Evolutionary conservation across 2,797 vertebrate species (phyloP), one percentile per base, ranked within the genome.

Genomic region (Lophius americanus): DNA sequence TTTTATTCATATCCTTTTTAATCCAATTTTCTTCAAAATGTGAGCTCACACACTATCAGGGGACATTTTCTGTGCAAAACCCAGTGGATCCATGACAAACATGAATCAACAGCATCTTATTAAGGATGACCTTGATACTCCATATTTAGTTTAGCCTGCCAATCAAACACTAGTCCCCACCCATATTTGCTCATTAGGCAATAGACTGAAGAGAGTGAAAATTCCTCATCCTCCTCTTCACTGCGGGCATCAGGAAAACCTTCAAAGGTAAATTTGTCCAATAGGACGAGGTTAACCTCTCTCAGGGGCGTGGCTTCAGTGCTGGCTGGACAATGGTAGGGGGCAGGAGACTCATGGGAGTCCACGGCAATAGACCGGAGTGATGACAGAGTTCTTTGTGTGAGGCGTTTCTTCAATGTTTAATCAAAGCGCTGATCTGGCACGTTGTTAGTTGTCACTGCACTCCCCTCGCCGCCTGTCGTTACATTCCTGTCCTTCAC

Each of bases 361-460:
- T 70, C 61, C 35, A 51, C 59, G 38, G 44, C 63, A 73, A 64
- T 56, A 37, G 12, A 64, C 68, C 35, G 89, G 92, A 63, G 62
- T 59, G 37, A 58, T 39, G 37, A 68, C 76, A 72, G 63, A 37
- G 59, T 57, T 84, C 92, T 95, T 93, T 94, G 89, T 92, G 93
- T 90, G 64, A 91, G 92, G 91, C 90, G 87, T 93, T 94, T 90
- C 86, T 90, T 95, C 92, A 94, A 92, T 92, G 91, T 92, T 93
- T 94, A 92, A 95, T 95, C 93, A 54, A 83, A 83, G 86, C 84
- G 64, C 86, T 74, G 74, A 86, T 83, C 87, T 82, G 86, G 68
- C 86, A 80, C 77, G 83, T 81, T 58, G 86, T 92, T 62, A 82
- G 87, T 86, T 83, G 81, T 75, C 60, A 64, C 61, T 44, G 43